Percentiles rank a stretch among this genome's conserved stretches.
Conservation (phyloP, 2,797 vertebrate species). For the Myotis findleyi region DNA sequence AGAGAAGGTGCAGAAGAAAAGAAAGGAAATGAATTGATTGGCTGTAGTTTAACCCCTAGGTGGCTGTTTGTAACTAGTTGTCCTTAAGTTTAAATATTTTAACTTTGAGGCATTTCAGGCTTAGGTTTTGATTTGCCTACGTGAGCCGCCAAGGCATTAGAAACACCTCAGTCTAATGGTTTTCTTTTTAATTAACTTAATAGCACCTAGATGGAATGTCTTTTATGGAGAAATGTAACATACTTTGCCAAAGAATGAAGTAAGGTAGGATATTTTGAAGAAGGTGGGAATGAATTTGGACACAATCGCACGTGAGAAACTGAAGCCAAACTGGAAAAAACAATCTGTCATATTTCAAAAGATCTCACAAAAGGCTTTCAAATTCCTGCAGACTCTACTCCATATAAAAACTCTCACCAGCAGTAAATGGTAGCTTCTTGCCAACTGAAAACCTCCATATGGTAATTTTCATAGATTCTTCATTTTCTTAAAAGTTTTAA, state of each 20-base stretch:
- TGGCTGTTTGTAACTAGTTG: not conserved
- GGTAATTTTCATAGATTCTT: not conserved
- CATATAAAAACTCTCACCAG: not conserved
- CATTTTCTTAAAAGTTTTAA: not conserved
- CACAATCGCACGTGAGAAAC: not conserved
- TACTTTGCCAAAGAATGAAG: slow-evolving; percentile 14
- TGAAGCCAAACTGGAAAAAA: not conserved
- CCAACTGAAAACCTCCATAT: not conserved
- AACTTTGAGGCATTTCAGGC: not conserved
- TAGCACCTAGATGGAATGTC: not conserved
- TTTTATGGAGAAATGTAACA: slow-evolving; percentile 26
- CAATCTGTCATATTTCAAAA: slow-evolving; percentile 29
- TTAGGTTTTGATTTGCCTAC: not conserved
- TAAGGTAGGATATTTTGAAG: slow-evolving; percentile 44
- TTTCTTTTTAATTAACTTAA: not conserved
- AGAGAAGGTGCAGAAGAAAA: not conserved
- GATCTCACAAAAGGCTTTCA: slow-evolving; percentile 9
- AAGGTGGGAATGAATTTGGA: slow-evolving; percentile 12
- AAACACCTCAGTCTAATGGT: not conserved
- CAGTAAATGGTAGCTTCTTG: not conserved
- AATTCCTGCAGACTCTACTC: not conserved
- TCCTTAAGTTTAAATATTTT: not conserved
- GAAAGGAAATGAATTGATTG: not conserved
- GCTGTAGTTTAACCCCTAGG: not conserved
- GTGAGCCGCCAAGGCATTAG: not conserved